Percentiles rank a stretch among this genome's conserved stretches.
phyloP scores from a whole-genome alignment of 2,113 vertebrate genomes.

The Bambusicola thoracicus region DNA sequence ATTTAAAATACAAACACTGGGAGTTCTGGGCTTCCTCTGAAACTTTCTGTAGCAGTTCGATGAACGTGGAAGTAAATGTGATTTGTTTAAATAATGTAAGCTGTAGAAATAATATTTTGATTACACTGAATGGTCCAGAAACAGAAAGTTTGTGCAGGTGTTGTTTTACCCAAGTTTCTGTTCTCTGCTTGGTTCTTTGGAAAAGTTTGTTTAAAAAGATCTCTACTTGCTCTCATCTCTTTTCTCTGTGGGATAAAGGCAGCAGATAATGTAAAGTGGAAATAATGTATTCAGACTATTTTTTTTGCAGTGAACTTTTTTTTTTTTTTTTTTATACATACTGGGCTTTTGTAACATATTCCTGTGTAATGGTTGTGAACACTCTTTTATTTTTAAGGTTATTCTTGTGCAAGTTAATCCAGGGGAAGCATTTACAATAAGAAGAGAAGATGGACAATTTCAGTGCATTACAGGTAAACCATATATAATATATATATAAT shows the following conservation, averaged over 20 bases:
- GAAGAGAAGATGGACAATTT: constrained; percentile 98
- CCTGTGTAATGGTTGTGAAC: constrained; percentile 58
- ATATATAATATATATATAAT: not conserved
- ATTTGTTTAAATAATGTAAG: constrained; percentile 33
- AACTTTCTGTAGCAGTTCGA: constrained; percentile 14
- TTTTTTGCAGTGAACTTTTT: not conserved
- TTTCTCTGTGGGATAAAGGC: not conserved
- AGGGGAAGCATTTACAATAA: constrained; percentile 98
- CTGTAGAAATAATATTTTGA: constrained; percentile 22
- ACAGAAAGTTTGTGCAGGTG: not conserved
- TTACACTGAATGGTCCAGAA: constrained; percentile 1
- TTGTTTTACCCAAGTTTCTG: not conserved
- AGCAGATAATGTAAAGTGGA: not conserved
- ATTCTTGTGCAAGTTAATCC: constrained; percentile 99
- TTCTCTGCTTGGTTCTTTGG: not conserved
- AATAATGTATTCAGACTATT: not conserved
- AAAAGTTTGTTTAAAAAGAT: constrained; percentile 18
- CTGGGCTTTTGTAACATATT: not conserved
- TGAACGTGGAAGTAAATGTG: constrained; percentile 44
- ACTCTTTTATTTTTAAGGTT: constrained; percentile 84
- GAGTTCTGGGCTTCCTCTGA: not conserved
- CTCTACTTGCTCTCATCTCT: not conserved
- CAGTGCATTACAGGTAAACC: constrained; percentile 98
- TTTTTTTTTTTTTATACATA: not conserved
- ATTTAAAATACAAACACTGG: not conserved